Conservation (phyloP, 2,888 invertebrate genomes). For the Stenolophus ochropezus region DNA sequence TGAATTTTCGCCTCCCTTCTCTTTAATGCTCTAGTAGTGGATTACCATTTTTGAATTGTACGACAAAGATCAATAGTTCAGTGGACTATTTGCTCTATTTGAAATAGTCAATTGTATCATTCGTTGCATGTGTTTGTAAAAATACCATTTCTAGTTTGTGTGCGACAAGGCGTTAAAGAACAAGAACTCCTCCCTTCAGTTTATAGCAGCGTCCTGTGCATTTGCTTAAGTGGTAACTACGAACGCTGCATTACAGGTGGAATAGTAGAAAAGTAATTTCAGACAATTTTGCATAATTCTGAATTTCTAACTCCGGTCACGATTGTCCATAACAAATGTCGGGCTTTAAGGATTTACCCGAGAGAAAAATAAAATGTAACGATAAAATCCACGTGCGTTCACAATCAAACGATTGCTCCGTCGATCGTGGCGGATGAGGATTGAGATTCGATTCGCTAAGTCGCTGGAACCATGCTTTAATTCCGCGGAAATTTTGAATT, state of each 20-base stretch:
- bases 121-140: too few relatives aligned
- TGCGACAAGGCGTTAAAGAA: neutral
- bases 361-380: slow-evolving; percentile 58
- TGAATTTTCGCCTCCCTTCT: too few relatives aligned
- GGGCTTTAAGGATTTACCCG: slow-evolving; percentile 58
- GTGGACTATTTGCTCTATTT: too few relatives aligned
- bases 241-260: slow-evolving; percentile 32
- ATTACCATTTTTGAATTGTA: too few relatives aligned
- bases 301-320: slow-evolving; percentile 55
- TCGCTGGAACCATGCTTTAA: slow-evolving; percentile 44
- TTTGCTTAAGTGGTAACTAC: slow-evolving; percentile 35
- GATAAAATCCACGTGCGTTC: slow-evolving; percentile 58
- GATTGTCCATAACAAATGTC: slow-evolving; percentile 58
- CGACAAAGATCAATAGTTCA: too few relatives aligned
- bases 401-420: slow-evolving; percentile 55
- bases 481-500: slow-evolving; percentile 47
- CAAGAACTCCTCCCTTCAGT: neutral
- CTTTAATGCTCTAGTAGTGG: too few relatives aligned
- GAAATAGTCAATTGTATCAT: too few relatives aligned
- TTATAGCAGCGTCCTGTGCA: neutral
- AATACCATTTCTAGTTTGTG: too few relatives aligned
- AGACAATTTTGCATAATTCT: slow-evolving; percentile 56
- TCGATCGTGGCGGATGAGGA: neutral
- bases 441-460: neutral
- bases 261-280: slow-evolving; percentile 55